Evolutionary conservation across 2,888 invertebrate genomes (phyloP), one percentile per base, ranked within the genome.

Genomic region (Eudemis profundana): DNA sequence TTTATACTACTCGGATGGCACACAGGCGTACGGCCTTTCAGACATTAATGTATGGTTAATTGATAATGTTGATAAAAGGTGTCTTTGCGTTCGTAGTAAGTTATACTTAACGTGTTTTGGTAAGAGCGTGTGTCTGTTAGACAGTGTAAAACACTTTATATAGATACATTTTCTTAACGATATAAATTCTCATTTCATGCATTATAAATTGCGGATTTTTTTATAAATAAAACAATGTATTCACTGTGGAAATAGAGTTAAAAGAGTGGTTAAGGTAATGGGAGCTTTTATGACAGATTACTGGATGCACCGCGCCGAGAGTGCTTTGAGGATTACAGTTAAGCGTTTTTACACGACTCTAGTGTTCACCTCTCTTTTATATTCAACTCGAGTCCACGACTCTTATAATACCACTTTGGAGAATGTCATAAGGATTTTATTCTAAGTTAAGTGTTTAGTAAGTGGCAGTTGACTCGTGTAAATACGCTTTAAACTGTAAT

Each of bases 261-360:
- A 50, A 61, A 54, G 36, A 23, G 23, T 42, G 47, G 57, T 59
- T 51, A 38, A 46, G 4, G 19, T 51, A 59, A 64, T 64, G 64
- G 51, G 10, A n/a, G 59, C 36, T 64, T 59, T 65, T 47, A 65
- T 53, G 59, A 44, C 38, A 59, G 51, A 53, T 51, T 53, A 60
- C 59, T 46, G 38, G 53, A 59, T 60, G 51, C 51, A 60, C 17
- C 44, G 10, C 1, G 14, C 21, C 21, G 49, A 44, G 57, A 33
- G 57, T 36, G 36, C 42, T 46, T 33, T 63, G 46, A 46, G 46
- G 46, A 46, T 54, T 42, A 54, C 27, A 27, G 29, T 56, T 44
- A 56, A 56, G 42, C 42, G 56, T 56, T 56, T 56, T 56, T 44
- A 56, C 42, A 56, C 56, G 56, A 56, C n/a, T 54, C 54, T 8